These are phyloP conservation scores for Scaptomyza parva DNA, from an alignment of 2,888 invertebrate genomes.

Conservation along the genomic window DNA sequence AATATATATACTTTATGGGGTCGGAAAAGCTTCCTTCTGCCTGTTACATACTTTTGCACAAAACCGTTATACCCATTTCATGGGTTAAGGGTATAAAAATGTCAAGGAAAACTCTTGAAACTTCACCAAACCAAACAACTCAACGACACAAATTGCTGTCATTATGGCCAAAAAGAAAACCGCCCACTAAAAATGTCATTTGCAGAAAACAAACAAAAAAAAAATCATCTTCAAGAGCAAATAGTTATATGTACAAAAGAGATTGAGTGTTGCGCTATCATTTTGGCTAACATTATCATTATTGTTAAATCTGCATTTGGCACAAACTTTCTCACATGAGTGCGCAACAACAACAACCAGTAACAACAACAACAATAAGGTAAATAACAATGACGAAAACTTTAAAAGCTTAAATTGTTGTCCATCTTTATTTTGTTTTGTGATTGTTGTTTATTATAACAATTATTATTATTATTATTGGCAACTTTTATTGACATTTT, in stretches of 20 bases:
- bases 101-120: no score
- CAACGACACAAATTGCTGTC: conserved; percentile 54
- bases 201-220: conserved; percentile 12
- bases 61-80: no score
- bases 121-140: no score
- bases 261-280: conserved; percentile 28
- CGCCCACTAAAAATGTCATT: conserved; percentile 48
- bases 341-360: conserved; percentile 39
- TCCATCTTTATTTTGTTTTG: conserved; percentile 33
- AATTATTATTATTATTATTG: conserved; percentile 21
- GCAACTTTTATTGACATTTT: conserved; percentile 15
- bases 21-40: no score
- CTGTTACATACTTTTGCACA: no score
- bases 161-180: no score
- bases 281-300: conserved; percentile 57
- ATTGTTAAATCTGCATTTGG: conserved; percentile 71
- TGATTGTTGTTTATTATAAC: conserved; percentile 59
- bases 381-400: conserved; percentile 44
- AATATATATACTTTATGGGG: no score
- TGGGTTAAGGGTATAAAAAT: no score
- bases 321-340: conserved; percentile 74
- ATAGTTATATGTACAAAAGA: conserved; percentile 10
- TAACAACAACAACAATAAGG: conserved; percentile 26
- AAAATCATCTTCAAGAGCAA: conserved; percentile 21
- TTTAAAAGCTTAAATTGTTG: conserved; percentile 43